Evolutionary conservation across 2,113 vertebrate species (phyloP), one percentile per base, ranked within the genome.

Genomic region (Furnarius figulus): DNA sequence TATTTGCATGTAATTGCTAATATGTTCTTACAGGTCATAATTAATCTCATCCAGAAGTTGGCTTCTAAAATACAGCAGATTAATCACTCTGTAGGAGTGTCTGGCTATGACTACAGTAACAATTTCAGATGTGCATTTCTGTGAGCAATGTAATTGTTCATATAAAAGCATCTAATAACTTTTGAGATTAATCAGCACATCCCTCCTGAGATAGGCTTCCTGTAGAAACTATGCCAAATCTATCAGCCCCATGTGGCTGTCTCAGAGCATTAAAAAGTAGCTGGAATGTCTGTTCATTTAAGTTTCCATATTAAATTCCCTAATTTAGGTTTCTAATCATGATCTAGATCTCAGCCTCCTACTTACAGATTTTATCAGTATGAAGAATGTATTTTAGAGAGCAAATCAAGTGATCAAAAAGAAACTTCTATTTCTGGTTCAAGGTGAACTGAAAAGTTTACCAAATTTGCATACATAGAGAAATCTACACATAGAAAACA

Each of bases 401-500:
- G 4, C 4, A 76, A 75, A 84, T 28, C 27, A 67, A 21, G 30
- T 56, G 16, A 40, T 37, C 28, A 58, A 49, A 70, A 22, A 14
- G 19, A 67, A n/a, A 28, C 62, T 9, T 10, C 18, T 67, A 6
- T 9, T 65, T 70, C 40, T 63, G 20, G 2, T 58, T 73, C 53
- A 49, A 21, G 27, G 10, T 44, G 58, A 76, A 63, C 12, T 22
- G 18, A 67, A 42, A 61, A 42, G 4, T 33, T 72, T 22, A 25
- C 7, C 31, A 35, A 67, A 76, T 10, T 40, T 59, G 16, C 24
- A 79, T 61, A 56, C 15, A 6, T 33, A 82, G 59, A 44, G 8
- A 2, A n/a, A 40, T 8, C 4, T 27, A 67, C 2, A 16, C 4
- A 14, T 4, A 7, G 3, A 59, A 6, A 50, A 30, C 0, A n/a